Evolutionary conservation across 1,140 invertebrate genomes (phyloP).

Genomic region (Drosophila ficusphila): DNA sequence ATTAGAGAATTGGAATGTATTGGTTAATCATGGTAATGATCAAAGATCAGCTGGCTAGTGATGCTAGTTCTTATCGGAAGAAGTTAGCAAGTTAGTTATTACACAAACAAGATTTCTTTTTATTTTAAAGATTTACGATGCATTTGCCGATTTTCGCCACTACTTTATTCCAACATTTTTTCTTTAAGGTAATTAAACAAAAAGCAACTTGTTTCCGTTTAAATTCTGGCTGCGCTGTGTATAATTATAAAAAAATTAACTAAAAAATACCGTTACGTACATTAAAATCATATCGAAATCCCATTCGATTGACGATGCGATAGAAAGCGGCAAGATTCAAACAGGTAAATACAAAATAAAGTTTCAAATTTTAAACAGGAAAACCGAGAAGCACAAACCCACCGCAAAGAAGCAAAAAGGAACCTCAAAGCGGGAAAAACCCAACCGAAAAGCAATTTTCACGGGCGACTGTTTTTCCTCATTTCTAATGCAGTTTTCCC

Average conservation of each 20-base stretch:
- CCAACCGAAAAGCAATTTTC: slow-evolving; percentile 25
- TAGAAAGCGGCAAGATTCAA: background rate
- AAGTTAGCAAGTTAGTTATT: background rate
- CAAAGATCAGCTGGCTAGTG: background rate
- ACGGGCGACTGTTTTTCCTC: slow-evolving; percentile 43
- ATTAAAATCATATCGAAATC: background rate
- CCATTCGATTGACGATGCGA: background rate
- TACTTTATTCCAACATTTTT: background rate
- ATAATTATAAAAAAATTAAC: background rate
- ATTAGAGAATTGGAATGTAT: background rate
- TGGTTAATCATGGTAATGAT: background rate
- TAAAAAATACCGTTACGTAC: background rate
- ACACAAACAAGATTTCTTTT: no score
- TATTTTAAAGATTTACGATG: background rate
- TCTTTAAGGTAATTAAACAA: background rate
- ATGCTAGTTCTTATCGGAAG: background rate
- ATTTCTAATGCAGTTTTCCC: slow-evolving; percentile 58
- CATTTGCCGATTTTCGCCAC: no score
- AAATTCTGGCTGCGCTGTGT: background rate
- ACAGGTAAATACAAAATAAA: no score
- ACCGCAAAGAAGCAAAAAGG: background rate
- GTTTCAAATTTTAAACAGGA: background rate
- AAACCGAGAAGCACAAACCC: no score
- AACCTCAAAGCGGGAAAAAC: slow-evolving; percentile 3
- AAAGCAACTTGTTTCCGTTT: background rate